Percentiles rank a stretch among this genome's conserved stretches.
Conservation (phyloP, 2,797 vertebrate species). For the Pempheris klunzingeri region DNA sequence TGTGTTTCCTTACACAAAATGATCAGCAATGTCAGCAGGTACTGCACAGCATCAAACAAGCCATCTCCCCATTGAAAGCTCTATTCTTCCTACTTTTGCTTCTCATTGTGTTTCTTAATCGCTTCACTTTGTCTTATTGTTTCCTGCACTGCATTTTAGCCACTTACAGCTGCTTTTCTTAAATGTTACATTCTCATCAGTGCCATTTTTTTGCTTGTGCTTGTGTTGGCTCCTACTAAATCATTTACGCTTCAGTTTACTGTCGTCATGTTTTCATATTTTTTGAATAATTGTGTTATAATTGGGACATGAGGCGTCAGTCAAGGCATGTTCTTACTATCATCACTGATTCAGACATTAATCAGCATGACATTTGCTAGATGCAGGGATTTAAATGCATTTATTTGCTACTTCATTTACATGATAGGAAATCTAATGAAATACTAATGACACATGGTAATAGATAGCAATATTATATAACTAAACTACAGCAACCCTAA, state of each 20-base stretch:
- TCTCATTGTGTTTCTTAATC: conserved; percentile 20
- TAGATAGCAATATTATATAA: too few species aligned
- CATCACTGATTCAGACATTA: conserved; percentile 34
- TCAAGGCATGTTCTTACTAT: conserved; percentile 26
- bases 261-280: conserved; percentile 40
- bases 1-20: conserved; percentile 40
- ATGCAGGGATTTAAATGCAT: conserved; percentile 25
- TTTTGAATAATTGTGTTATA: conserved; percentile 32
- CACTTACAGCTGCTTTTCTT: conserved; percentile 18
- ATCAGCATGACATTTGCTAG: conserved; percentile 39
- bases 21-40: conserved; percentile 35
- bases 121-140: conserved; percentile 19
- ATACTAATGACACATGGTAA: neutral
- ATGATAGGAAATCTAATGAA: conserved; percentile 11
- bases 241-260: conserved; percentile 50
- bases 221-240: conserved; percentile 24
- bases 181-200: conserved; percentile 21
- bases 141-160: conserved; percentile 13
- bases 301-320: conserved; percentile 38
- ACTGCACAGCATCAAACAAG: conserved; percentile 29
- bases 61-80: conserved; percentile 21
- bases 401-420: conserved; percentile 11
- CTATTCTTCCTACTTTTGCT: conserved; percentile 9
- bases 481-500: neutral
- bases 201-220: neutral